Base-by-base conservation (phyloP, 2,113 vertebrate genomes). In the Thryonomys swinderianus region DNA sequence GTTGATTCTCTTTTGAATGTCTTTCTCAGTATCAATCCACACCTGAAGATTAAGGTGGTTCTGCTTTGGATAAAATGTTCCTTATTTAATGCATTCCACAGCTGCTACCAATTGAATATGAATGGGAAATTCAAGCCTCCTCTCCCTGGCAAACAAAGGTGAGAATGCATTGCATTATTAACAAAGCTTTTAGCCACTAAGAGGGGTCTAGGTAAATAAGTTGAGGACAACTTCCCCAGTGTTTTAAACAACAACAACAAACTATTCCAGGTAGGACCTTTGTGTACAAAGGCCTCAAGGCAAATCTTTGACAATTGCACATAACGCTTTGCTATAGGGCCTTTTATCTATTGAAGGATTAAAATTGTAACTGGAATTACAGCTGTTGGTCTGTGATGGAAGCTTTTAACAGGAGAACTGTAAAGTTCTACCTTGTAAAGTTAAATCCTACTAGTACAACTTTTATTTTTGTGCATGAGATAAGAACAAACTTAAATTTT, bases 21-120 rank as follows among this genome's bases (percentile, higher is more conserved):
- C 51, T 34, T 42, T 94, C 94, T 96, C 93, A 95, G 83, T 97
- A 84, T 96, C 96, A 93, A 1, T 97, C 97, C 96, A 95, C 96
- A 93, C 96, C 97, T 96, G 91, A 97, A 97, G 97, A 96, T 98
- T 98, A 98, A 93, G 83, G 92, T 94, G 96, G 90, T 82, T 91
- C 91, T 90, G 74, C 85, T 88, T 64, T 79, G 95, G 91, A 96
- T 96, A 95, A 97, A 96, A 94, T 90, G 89, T 97, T 96, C 95
- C 96, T 93, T 93, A 94, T 76, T 98, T 96, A 94, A 88, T 96
- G 96, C 97, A 97, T 97, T 96, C 97, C 97, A 92, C 86, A 95
- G 96, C 85, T 64, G 89, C 93, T 79, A 87, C 91, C 86, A 51
- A 17, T 53, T 96, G 95, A 97, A 96, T 95, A 97, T 95, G 93